phyloP scores from a whole-genome alignment of 2,888 invertebrate species.

The Eupelmus urozonus region DNA sequence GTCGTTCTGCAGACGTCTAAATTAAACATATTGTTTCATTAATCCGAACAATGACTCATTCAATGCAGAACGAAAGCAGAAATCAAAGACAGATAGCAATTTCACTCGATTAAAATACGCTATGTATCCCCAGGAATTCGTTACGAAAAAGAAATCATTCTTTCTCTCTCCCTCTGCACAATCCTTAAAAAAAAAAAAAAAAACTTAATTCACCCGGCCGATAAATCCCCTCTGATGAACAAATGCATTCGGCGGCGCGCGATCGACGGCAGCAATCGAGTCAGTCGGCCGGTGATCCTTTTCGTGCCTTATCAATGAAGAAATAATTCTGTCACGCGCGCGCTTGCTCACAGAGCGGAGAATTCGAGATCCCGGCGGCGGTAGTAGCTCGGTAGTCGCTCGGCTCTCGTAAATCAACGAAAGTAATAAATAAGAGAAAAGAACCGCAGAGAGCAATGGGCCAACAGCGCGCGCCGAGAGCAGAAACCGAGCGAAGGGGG shows the following conservation, averaged over 20 bases:
- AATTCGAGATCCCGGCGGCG: constrained; percentile 16
- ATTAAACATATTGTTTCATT: no score
- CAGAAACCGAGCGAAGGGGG: neutral
- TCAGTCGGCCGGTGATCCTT: constrained; percentile 12
- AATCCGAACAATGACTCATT: no score
- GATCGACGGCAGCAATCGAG: neutral
- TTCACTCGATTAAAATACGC: no score
- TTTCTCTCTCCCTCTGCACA: no score
- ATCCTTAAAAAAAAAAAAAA: no score
- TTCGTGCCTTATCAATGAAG: constrained; percentile 53
- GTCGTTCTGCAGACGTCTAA: no score
- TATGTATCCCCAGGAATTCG: no score
- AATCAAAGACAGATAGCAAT: no score
- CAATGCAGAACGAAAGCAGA: no score
- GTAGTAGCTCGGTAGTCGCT: constrained; percentile 19
- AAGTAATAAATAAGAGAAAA: constrained; percentile 53
- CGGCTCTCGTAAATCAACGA: constrained; percentile 50
- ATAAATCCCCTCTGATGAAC: constrained; percentile 26
- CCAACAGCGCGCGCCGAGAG: constrained; percentile 9
- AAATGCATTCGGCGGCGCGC: constrained; percentile 34
- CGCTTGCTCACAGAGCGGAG: neutral
- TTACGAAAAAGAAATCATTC: no score
- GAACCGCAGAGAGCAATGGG: constrained; percentile 42
- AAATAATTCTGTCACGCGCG: constrained; percentile 54
- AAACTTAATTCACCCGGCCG: constrained; percentile 15